phyloP scores from a whole-genome alignment of 2,113 vertebrate genomes.

The Percopsis transmontana region DNA sequence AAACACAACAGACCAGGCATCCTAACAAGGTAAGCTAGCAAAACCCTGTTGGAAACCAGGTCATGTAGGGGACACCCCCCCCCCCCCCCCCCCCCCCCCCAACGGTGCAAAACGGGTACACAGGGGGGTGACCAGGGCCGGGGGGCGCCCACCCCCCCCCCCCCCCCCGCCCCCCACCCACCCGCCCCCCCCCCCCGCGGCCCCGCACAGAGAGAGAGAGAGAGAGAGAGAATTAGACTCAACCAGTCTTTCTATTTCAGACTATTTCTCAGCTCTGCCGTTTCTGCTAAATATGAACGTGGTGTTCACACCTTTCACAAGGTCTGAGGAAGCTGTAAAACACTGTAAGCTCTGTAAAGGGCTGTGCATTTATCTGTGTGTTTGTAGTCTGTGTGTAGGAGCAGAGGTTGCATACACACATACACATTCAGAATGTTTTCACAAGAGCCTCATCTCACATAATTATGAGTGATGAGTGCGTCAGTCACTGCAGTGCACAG shows the following conservation, averaged over 20 bases:
- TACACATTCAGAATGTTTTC: not conserved
- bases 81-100: too few species aligned
- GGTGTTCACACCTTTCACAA: constrained; percentile 42
- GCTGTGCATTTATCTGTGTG: not conserved
- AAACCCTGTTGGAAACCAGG: too few species aligned
- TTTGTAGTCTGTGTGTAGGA: constrained; percentile 3
- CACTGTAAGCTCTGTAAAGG: constrained; percentile 18
- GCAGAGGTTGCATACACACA: not conserved
- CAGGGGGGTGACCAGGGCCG: too few species aligned
- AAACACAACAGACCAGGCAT: too few species aligned
- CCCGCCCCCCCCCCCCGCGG: too few species aligned
- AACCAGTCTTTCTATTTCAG: constrained; percentile 13
- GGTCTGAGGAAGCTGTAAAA: constrained; percentile 38
- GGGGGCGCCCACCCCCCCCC: too few species aligned
- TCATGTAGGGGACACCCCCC: too few species aligned
- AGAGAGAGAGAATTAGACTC: too few species aligned
- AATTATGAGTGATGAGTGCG: constrained; percentile 40
- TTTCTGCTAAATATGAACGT: constrained; percentile 11
- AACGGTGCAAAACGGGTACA: too few species aligned
- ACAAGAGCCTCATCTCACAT: constrained; percentile 16
- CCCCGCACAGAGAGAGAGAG: too few species aligned
- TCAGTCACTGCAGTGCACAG: constrained; percentile 19
- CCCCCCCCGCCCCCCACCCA: too few species aligned
- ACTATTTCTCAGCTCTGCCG: constrained; percentile 12
- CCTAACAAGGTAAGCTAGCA: too few species aligned